phyloP scores from a whole-genome alignment of 2,888 invertebrate species.

The Belgica antarctica region DNA sequence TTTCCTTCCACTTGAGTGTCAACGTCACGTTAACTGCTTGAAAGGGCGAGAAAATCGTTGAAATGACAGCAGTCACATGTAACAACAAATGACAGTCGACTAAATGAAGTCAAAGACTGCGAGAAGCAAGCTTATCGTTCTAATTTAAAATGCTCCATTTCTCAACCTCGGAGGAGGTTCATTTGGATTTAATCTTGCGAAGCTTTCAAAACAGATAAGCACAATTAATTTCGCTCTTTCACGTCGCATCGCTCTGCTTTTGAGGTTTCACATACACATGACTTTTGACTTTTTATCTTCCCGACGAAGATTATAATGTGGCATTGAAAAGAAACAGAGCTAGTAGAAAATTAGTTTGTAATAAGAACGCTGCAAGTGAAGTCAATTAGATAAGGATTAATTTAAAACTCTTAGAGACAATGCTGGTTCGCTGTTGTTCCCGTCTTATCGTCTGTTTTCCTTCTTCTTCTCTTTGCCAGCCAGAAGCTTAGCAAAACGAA shows the following conservation, averaged over 20 bases:
- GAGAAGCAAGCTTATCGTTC: background rate
- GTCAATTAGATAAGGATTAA: conserved; percentile 16
- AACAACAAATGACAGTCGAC: background rate
- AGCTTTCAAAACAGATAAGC: conserved; percentile 25
- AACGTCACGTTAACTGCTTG: background rate
- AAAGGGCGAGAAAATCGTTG: background rate
- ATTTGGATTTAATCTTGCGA: background rate
- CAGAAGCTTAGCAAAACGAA: conserved; percentile 30
- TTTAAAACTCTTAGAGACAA: background rate
- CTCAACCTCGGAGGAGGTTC: no score
- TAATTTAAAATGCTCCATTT: background rate
- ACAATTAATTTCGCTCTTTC: conserved; percentile 33
- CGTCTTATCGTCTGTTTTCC: background rate
- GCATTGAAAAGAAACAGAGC: background rate
- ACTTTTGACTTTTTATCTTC: background rate
- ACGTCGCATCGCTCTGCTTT: background rate
- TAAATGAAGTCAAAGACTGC: background rate
- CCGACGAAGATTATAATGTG: background rate
- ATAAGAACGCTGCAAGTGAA: conserved; percentile 6
- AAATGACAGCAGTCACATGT: background rate
- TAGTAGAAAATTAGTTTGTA: conserved; percentile 7
- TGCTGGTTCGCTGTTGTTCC: conserved; percentile 4
- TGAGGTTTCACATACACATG: conserved; percentile 2
- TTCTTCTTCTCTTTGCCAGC: conserved; percentile 20
- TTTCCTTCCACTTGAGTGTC: background rate